Conservation (phyloP, 2,113 vertebrate species). For the Bubo blakistoni region DNA sequence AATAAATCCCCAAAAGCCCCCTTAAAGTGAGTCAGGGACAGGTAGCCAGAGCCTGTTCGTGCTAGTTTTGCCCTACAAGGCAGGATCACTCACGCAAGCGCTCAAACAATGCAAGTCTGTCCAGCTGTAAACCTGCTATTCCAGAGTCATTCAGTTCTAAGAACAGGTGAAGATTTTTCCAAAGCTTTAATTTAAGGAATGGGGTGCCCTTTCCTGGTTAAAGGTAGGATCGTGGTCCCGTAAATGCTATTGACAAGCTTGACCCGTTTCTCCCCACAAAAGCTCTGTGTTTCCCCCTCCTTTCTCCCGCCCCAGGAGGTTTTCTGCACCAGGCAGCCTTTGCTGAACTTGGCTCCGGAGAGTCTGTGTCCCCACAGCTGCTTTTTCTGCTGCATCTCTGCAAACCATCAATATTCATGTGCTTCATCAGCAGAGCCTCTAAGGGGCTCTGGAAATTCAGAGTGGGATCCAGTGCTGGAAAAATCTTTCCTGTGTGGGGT, state of each 20-base stretch:
- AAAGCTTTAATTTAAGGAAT: not conserved
- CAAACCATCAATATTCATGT: not conserved
- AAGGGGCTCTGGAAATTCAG: not conserved
- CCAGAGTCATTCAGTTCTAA: accelerated
- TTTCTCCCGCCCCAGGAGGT: not conserved
- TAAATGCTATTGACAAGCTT: not conserved
- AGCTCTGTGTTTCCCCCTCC: not conserved
- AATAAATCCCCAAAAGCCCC: not conserved
- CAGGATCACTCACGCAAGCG: not conserved
- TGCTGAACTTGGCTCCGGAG: not conserved
- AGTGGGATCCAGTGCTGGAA: not conserved
- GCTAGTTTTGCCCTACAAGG: not conserved
- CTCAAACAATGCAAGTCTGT: not conserved
- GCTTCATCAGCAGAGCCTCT: not conserved
- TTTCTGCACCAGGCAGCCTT: not conserved
- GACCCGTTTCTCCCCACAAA: accelerated
- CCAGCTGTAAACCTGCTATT: not conserved
- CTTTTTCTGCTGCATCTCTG: not conserved
- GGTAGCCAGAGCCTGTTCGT: not conserved
- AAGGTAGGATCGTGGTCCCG: accelerated
- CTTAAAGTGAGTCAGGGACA: not conserved
- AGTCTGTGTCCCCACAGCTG: not conserved
- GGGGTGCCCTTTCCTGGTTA: not conserved
- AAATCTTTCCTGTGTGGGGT: not conserved
- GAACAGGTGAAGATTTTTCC: not conserved